Evolutionary conservation across 64 coral and sea anemone species (phyloP), one percentile per base, ranked within the genome.

Genomic region (Porites australiensis): DNA sequence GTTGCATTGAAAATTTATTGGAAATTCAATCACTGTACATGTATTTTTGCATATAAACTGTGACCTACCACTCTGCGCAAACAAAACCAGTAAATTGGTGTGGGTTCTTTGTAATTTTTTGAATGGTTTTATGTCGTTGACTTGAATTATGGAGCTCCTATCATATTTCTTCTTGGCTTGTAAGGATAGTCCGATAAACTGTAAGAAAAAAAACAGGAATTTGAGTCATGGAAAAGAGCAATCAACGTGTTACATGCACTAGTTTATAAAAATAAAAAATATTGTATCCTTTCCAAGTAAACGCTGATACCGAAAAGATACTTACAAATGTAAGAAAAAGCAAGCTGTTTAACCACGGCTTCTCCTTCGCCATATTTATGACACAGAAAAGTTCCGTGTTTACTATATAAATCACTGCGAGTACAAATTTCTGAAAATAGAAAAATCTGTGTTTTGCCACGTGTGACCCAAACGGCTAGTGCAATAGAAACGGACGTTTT

Each of bases 91-190:
- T 53, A 99, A 86, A 96, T 99, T 99, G 16, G 94, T 99, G 54
- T 99, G 94, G 9, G 98, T 99, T 69, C 94, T 82, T 67, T 93
- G 88, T 51, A 99, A 79, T 87, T 99, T 99, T 74, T 99, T 99
- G 70, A 99, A 99, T 14, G 88, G 83, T 86, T 99, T 99, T 44
- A 94, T 76, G 75, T 99, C 98, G 49, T 94, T 79, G 67, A 97
- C 58, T 72, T 94, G 92, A 51, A 94, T 59, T 73, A 97, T 91
- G 65, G 87, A 91, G 27, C 92, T 93, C 79, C 69, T 97, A 37
- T 97, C 77, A 7, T 89, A 37, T 74, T 86, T 93, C 57, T 91
- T 94, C 74, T 97, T 97, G 19, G 77, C 92, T 75, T 94, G 88
- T 0, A 65, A 5, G 14, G 82, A 71, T 37, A 73, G 64, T 57